These are phyloP conservation scores for Pteria penguin DNA, from an alignment of 2,888 invertebrate genomes.

Conservation along the genomic window DNA sequence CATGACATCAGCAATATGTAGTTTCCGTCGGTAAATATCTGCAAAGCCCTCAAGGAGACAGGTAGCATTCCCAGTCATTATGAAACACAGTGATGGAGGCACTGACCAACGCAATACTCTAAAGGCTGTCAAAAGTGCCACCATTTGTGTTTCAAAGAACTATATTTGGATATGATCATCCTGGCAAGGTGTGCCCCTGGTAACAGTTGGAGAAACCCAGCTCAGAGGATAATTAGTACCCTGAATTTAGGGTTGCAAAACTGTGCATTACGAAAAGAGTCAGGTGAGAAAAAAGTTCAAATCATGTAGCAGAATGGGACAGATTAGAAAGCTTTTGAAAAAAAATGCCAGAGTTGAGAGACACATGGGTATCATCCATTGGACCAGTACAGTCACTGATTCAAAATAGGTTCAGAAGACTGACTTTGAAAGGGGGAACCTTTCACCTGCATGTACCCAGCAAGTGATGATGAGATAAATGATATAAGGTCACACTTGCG, in stretches of 20 bases:
- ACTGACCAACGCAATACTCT: conserved; percentile 46
- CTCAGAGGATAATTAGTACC: conserved; percentile 44
- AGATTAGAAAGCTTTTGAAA: background rate
- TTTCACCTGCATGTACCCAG: no score
- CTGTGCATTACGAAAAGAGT: conserved; percentile 19
- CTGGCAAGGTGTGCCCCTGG: conserved; percentile 46
- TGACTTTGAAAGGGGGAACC: no score
- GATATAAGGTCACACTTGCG: no score
- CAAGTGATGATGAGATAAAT: no score
- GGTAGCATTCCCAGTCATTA: no score
- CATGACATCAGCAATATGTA: no score
- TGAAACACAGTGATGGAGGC: conserved; percentile 50
- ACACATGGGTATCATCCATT: conserved; percentile 24
- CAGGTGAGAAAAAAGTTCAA: conserved; percentile 8
- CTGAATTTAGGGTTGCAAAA: conserved; percentile 49
- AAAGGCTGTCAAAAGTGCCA: conserved; percentile 42
- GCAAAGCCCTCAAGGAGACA: no score
- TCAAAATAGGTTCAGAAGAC: conserved; percentile 19
- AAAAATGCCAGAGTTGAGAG: conserved; percentile 24
- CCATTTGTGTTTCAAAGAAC: conserved; percentile 47
- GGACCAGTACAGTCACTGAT: conserved; percentile 16
- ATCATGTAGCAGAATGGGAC: conserved; percentile 21
- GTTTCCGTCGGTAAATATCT: no score
- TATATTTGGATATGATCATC: conserved; percentile 46
- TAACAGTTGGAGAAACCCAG: conserved; percentile 45